Evolutionary conservation across 2,113 vertebrate genomes (phyloP).

Genomic region (Oreotragus oreotragus): DNA sequence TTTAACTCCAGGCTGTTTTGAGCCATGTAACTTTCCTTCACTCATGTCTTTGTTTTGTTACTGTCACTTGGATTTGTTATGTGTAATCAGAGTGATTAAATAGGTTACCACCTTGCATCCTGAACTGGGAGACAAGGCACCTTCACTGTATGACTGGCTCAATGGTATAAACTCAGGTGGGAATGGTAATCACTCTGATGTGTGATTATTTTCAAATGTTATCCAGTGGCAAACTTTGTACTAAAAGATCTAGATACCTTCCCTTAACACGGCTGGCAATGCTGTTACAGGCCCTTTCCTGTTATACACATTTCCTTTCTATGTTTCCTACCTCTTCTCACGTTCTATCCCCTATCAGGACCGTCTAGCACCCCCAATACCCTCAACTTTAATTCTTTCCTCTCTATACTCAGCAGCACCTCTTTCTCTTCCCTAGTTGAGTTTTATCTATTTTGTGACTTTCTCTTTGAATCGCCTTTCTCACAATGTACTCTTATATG

Average conservation of each 20-base stretch:
- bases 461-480: conserved; percentile 44
- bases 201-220: conserved; percentile 4
- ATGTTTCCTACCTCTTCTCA: background rate
- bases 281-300: background rate
- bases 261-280: background rate
- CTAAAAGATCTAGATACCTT: conserved; percentile 5
- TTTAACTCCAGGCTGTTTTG: background rate
- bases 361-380: background rate
- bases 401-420: conserved; percentile 16
- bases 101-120: background rate
- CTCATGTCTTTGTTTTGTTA: background rate
- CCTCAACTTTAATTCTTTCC: background rate
- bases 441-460: conserved; percentile 21
- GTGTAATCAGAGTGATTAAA: background rate
- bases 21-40: fast-evolving
- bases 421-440: conserved; percentile 47
- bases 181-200: background rate
- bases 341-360: background rate
- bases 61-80: background rate
- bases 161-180: background rate
- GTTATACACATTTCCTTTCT: conserved; percentile 18
- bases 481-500: background rate
- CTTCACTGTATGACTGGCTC: background rate
- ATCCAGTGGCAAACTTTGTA: background rate
- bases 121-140: background rate